These are phyloP conservation scores for Muscicapa striata DNA, from an alignment of 2,797 vertebrate genomes.

Conservation along the genomic window DNA sequence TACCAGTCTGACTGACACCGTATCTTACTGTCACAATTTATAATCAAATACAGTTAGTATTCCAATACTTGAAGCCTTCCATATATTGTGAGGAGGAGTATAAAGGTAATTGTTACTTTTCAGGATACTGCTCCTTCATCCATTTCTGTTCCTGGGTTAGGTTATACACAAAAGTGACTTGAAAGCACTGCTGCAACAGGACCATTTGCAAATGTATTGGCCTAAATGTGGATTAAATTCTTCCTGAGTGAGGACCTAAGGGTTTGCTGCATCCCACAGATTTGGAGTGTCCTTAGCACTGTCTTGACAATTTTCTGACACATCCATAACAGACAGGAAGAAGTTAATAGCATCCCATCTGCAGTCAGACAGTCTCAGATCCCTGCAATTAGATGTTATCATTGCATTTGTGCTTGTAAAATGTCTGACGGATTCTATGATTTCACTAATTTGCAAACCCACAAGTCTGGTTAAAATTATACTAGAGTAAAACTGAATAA, in stretches of 20 bases:
- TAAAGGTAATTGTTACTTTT: not conserved
- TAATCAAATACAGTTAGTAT: not conserved
- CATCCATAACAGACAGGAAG: not conserved
- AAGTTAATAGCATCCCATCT: slow-evolving; percentile 34
- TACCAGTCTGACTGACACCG: not conserved
- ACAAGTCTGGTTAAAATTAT: slow-evolving; percentile 38
- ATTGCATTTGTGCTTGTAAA: slow-evolving; percentile 38
- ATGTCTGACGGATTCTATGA: slow-evolving; percentile 34
- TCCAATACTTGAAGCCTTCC: not conserved
- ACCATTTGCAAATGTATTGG: not conserved
- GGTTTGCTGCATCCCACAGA: not conserved
- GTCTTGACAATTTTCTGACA: slow-evolving; percentile 14
- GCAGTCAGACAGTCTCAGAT: slow-evolving; percentile 57
- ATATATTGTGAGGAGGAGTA: not conserved
- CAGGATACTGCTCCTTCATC: not conserved
- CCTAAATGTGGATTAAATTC: not conserved
- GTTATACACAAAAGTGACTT: not conserved
- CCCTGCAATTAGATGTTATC: slow-evolving; percentile 63
- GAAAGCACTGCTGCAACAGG: not conserved
- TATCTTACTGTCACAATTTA: not conserved
- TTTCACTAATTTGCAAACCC: slow-evolving; percentile 56
- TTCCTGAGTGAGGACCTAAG: not conserved
- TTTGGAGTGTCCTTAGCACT: not conserved
- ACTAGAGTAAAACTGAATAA: slow-evolving; percentile 5
- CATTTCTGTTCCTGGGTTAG: not conserved